These are phyloP conservation scores for Drosophila insularis DNA, from an alignment of 1,140 invertebrate genomes.

Conservation along the genomic window DNA sequence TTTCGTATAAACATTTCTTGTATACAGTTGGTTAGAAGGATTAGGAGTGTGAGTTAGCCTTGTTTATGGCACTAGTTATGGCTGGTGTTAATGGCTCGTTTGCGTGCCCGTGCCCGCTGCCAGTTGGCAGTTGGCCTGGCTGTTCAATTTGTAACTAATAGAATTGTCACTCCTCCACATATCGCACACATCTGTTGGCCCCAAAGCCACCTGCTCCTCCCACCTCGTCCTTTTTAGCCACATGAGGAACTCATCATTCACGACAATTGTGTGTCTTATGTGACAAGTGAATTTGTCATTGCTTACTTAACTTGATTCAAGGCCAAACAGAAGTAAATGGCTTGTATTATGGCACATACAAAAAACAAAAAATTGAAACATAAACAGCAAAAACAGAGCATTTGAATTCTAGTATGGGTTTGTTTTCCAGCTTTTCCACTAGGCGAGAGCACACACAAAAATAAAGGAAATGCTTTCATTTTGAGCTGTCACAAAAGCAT, in stretches of 20 bases:
- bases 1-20: neutral
- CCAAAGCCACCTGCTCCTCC: slow-evolving; percentile 8
- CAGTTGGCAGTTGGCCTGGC: slow-evolving; percentile 24
- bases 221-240: slow-evolving; percentile 9
- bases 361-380: slow-evolving; percentile 29
- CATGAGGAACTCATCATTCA: slow-evolving; percentile 42
- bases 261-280: slow-evolving; percentile 71
- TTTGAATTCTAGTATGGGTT: slow-evolving; percentile 47
- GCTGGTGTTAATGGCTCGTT: slow-evolving; percentile 71
- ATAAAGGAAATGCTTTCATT: slow-evolving; percentile 43
- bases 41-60: slow-evolving; percentile 24
- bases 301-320: slow-evolving; percentile 64
- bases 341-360: slow-evolving; percentile 22
- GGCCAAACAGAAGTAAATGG: slow-evolving; percentile 53
- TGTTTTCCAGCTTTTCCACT: slow-evolving; percentile 5
- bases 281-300: slow-evolving; percentile 77
- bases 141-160: slow-evolving; percentile 74
- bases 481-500: slow-evolving; percentile 56
- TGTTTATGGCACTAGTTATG: slow-evolving; percentile 52
- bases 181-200: slow-evolving; percentile 61
- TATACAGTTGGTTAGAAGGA: neutral
- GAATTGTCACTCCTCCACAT: slow-evolving; percentile 68
- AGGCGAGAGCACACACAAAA: neutral
- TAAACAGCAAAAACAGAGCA: too few relatives aligned
- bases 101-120: slow-evolving; percentile 51